These are phyloP conservation scores for Gasteruption jaculator DNA, from an alignment of 2,888 invertebrate genomes.

Conservation along the genomic window DNA sequence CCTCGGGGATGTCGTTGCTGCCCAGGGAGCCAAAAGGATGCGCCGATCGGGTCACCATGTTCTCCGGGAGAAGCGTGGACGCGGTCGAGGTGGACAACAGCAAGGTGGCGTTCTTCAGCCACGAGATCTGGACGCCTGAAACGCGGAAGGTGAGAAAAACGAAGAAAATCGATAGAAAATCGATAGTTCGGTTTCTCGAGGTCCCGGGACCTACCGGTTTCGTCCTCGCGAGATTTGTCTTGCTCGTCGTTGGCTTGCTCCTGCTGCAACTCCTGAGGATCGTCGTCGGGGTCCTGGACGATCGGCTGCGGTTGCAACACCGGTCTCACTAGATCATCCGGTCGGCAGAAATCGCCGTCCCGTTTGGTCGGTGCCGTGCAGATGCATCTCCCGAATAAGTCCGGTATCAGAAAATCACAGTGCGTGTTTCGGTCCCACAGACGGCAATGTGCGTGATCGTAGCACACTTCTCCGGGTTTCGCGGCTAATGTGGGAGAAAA, in stretches of 20 bases:
- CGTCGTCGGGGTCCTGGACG: constrained; percentile 26
- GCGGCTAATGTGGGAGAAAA: constrained; percentile 74
- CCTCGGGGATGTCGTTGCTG: constrained; percentile 35
- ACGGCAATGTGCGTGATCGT: constrained; percentile 84
- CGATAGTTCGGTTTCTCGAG: too few relatives aligned
- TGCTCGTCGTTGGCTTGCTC: too few relatives aligned
- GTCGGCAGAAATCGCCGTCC: constrained; percentile 51
- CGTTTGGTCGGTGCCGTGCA: constrained; percentile 56
- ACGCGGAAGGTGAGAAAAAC: constrained; percentile 7
- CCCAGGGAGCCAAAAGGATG: constrained; percentile 22
- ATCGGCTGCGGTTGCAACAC: constrained; percentile 18
- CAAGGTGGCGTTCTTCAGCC: constrained; percentile 44
- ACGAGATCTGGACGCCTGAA: constrained; percentile 41
- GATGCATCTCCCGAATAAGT: constrained; percentile 83
- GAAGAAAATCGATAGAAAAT: neutral
- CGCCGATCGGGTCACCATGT: constrained; percentile 37
- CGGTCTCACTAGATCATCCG: constrained; percentile 50
- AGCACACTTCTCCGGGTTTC: constrained; percentile 80
- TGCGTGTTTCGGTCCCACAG: constrained; percentile 79
- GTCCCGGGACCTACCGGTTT: too few relatives aligned
- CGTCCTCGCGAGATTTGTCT: too few relatives aligned
- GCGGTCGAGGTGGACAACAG: constrained; percentile 33
- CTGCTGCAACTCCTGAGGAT: too few relatives aligned
- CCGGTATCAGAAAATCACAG: constrained; percentile 85
- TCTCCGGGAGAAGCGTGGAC: constrained; percentile 30